Percentiles rank a stretch among this genome's conserved stretches.
phyloP scores from a whole-genome alignment of 2,888 invertebrate species.

The Tiliacea citrago region DNA sequence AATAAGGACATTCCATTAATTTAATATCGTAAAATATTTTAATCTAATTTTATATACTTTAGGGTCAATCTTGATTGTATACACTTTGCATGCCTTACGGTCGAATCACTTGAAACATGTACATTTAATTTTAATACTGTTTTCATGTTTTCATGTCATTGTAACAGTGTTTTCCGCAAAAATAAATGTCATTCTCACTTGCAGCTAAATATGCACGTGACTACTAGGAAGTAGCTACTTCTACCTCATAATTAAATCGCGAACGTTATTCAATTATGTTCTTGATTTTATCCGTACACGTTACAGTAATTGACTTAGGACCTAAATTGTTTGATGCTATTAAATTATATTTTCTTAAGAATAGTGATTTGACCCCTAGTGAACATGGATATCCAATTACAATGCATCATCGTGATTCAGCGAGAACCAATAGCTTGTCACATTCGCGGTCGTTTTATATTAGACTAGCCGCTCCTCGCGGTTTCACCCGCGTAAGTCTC shows the following conservation, averaged over 20 bases:
- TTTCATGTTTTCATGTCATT: no score
- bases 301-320: constrained; percentile 20
- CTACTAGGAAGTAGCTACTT: background rate
- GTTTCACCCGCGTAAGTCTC: no score
- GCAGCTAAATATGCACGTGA: constrained; percentile 1
- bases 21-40: no score
- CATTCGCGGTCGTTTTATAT: background rate
- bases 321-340: constrained; percentile 20
- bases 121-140: no score
- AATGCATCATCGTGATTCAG: constrained; percentile 22
- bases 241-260: background rate
- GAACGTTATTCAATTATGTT: background rate
- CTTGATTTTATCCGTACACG: constrained; percentile 1
- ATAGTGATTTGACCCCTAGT: constrained; percentile 5
- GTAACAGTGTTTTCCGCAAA: no score
- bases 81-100: no score
- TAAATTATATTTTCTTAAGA: constrained; percentile 31
- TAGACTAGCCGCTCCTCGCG: no score
- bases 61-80: no score
- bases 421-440: background rate
- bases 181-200: background rate
- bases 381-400: background rate
- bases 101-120: no score
- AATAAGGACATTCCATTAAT: no score
- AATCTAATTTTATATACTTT: no score